Percentiles rank a stretch among this genome's conserved stretches.
phyloP scores from a whole-genome alignment of 2,888 invertebrate species.

The Sericinus montela region DNA sequence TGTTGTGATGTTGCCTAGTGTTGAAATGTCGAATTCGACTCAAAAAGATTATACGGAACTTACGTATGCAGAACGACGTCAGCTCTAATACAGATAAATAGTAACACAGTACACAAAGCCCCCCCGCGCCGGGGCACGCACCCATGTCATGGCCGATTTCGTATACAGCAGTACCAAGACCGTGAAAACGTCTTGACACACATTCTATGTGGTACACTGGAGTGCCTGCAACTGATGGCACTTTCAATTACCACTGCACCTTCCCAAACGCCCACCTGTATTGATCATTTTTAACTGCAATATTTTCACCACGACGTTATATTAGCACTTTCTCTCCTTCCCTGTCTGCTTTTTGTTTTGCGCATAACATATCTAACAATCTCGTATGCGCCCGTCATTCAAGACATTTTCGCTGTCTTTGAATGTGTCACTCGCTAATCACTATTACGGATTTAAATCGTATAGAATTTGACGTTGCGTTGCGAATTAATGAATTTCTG shows the following conservation, averaged over 20 bases:
- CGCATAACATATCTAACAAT: constrained; percentile 38
- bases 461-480: constrained; percentile 53
- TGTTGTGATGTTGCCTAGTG: too few species aligned
- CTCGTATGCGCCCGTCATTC: constrained; percentile 64
- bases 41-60: constrained; percentile 9
- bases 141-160: constrained; percentile 59
- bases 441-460: constrained; percentile 58
- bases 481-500: constrained; percentile 45
- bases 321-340: constrained; percentile 65
- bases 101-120: constrained; percentile 28
- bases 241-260: constrained; percentile 73
- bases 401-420: constrained; percentile 54
- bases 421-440: constrained; percentile 59
- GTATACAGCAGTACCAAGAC: constrained; percentile 52
- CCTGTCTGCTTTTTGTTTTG: constrained; percentile 43
- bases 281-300: constrained; percentile 59
- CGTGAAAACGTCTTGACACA: constrained; percentile 72
- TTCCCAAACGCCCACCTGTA: constrained; percentile 47
- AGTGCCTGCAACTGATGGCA: constrained; percentile 63
- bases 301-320: constrained; percentile 53
- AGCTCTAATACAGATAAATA: constrained; percentile 16
- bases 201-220: constrained; percentile 55
- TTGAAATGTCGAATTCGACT: background rate
- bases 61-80: constrained; percentile 8
- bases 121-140: constrained; percentile 34